Conservation (phyloP, 2,888 invertebrate genomes). For the Artemia sinica region DNA sequence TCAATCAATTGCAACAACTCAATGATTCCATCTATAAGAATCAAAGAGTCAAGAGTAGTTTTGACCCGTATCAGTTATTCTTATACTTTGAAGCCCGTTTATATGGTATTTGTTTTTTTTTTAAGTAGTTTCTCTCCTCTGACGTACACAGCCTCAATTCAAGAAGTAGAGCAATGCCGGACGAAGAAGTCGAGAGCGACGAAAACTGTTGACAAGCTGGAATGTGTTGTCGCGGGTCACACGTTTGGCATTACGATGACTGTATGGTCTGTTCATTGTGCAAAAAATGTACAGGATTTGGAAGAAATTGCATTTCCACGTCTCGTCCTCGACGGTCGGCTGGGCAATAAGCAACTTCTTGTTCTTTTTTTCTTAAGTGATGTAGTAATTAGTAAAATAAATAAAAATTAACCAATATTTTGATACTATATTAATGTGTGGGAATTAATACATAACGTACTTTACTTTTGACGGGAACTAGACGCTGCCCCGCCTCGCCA, state of each 20-base stretch:
- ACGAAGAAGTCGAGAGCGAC: constrained; percentile 40
- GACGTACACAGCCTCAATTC: no score
- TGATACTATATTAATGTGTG: constrained; percentile 2
- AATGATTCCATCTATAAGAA: no score
- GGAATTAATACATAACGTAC: not conserved
- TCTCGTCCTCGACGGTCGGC: constrained; percentile 58
- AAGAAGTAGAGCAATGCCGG: constrained; percentile 31
- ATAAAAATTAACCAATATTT: not conserved
- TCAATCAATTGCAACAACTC: no score
- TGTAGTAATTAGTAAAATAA: no score
- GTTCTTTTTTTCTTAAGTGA: no score
- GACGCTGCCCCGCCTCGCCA: no score
- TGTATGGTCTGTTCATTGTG: constrained; percentile 82
- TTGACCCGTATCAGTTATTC: no score
- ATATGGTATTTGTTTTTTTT: no score
- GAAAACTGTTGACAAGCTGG: constrained; percentile 32
- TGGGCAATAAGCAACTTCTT: constrained; percentile 51
- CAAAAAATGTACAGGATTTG: constrained; percentile 82
- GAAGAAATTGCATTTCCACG: constrained; percentile 58
- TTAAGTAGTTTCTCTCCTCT: no score
- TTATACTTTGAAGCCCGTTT: no score
- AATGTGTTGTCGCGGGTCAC: constrained; percentile 49
- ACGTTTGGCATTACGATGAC: constrained; percentile 59
- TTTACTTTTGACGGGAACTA: not conserved
- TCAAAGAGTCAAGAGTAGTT: no score